These are phyloP conservation scores for Pseudorhombus dupliciocellatus DNA, from an alignment of 2,113 vertebrate genomes.

Conservation along the genomic window DNA sequence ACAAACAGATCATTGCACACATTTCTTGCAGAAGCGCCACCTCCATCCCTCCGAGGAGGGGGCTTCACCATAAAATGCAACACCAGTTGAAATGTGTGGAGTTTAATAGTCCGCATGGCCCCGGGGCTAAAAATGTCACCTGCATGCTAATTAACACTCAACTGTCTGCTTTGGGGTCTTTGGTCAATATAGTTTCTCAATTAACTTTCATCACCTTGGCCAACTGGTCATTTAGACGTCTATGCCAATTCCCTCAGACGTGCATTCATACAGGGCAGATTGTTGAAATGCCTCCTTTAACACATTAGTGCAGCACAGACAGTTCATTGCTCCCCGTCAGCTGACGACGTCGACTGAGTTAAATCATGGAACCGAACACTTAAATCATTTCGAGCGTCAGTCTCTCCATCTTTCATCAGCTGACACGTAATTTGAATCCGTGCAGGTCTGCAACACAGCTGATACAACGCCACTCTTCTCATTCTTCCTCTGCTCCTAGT, in stretches of 20 bases:
- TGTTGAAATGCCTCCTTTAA: conserved; percentile 12
- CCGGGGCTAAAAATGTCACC: conserved; percentile 42
- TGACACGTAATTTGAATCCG: neutral
- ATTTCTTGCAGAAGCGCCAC: conserved; percentile 21
- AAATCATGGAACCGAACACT: neutral
- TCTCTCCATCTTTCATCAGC: neutral
- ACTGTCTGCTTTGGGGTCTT: conserved; percentile 24
- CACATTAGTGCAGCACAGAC: neutral
- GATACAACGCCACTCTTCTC: neutral
- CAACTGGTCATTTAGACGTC: neutral
- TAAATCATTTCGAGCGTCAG: neutral
- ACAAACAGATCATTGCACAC: conserved; percentile 41
- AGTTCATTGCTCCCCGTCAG: conserved; percentile 2
- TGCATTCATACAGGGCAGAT: neutral
- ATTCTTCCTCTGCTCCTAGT: neutral
- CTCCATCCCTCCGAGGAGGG: neutral
- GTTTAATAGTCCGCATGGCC: conserved; percentile 49
- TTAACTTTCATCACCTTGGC: conserved; percentile 47
- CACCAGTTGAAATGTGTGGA: conserved; percentile 43
- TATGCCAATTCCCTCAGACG: conserved; percentile 16
- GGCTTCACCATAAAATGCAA: conserved; percentile 56
- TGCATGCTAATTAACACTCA: conserved; percentile 54
- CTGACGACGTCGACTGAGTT: neutral
- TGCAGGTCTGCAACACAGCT: neutral
- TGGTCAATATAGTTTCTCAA: conserved; percentile 35